Conservation (phyloP, 2,113 vertebrate genomes). For the Heteronetta atricapilla region DNA sequence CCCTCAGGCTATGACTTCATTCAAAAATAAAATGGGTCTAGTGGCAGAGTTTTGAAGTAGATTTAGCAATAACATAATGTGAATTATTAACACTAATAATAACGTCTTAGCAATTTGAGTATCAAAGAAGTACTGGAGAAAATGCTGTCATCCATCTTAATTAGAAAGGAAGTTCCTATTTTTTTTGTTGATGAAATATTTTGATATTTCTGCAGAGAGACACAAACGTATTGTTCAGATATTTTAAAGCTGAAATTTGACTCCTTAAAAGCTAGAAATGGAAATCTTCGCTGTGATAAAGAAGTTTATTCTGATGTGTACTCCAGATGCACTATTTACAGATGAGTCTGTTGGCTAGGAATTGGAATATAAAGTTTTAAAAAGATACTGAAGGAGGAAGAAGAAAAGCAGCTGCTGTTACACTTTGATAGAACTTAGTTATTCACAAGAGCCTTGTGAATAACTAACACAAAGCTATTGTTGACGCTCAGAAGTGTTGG, state of each 20-base stretch:
- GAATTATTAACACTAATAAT: background rate
- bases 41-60: background rate
- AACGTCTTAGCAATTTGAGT: background rate
- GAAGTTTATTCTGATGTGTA: background rate
- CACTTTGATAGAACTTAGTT: background rate
- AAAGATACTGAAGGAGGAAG: background rate
- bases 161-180: background rate
- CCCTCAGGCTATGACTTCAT: background rate
- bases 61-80: background rate
- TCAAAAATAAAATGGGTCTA: background rate
- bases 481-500: background rate
- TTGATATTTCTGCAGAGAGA: background rate
- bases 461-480: background rate
- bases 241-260: background rate
- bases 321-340: background rate
- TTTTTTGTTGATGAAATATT: background rate
- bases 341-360: background rate
- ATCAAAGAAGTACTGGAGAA: background rate
- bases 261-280: background rate
- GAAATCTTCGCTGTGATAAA: background rate
- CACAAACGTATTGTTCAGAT: background rate
- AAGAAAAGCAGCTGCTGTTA: background rate
- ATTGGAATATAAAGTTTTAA: background rate
- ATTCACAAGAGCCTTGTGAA: background rate
- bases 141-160: background rate